Evolutionary conservation across 2,888 invertebrate species (phyloP), one percentile per base, ranked within the genome.

Genomic region (Euplexia lucipara): DNA sequence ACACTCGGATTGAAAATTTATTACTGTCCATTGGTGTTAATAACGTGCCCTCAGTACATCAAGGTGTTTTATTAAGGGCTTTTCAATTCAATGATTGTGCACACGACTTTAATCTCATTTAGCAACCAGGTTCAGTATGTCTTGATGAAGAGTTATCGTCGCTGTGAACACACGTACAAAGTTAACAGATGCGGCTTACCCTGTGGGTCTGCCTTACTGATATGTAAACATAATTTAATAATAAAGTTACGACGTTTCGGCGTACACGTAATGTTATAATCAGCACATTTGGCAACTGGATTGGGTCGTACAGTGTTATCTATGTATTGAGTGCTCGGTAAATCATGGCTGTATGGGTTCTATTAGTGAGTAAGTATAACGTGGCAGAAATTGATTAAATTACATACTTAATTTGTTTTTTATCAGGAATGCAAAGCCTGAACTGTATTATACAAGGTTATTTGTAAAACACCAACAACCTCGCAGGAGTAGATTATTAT

Each of bases 1-100:
- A 85, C 85, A 84, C 78, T 83, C 79, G 79, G 81, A 88, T 88
- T 86, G 86, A 76, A 86, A 88, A 92, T 92, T 88, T 91, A 91
- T 90, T 84, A 84, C 84, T 71, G 84, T 84, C 84, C 85, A 85
- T 83, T 77, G 83, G 82, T 86, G 88, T 86, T 87, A 88, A 88
- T 88, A 88, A 81, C 84, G 74, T 80, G 82, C 83, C 82, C 75
- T 66, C 47, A 69, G 69, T 70, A 72, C 83, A 78, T 83, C 82
- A 82, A 80, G 81, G 79, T 83, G 81, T 79, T 85, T 78, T 78
- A 79, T 83, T 82, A 45, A 37, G 61, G 44, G 16, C 41, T 54
- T 69, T 56, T 63, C 54, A 49, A 54, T 63, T 56, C 34, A 51
- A 59, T 68, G 56, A 74, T 47, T 53, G 56, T 45, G 34, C 41